Percentiles rank a stretch among this genome's conserved stretches.
These are phyloP conservation scores for Rhorus exstirpatorius DNA, from an alignment of 2,888 invertebrate species.

Conservation along the genomic window DNA sequence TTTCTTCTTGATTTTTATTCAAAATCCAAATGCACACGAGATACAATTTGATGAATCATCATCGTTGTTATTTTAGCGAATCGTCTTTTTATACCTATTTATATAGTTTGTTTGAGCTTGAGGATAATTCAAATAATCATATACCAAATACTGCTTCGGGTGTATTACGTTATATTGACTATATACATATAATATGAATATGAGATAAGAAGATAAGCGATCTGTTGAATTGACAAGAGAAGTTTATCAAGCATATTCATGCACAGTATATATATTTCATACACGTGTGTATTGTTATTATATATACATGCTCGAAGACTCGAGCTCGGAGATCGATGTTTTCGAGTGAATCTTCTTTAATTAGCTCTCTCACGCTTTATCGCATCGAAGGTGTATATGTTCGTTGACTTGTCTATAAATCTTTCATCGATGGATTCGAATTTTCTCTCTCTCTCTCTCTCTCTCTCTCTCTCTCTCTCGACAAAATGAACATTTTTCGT, in stretches of 20 bases:
- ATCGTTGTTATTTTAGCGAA: no score
- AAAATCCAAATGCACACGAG: neutral
- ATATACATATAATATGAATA: conserved; percentile 9
- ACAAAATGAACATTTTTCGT: no score
- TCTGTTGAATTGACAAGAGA: neutral
- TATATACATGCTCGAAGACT: no score
- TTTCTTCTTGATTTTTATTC: neutral
- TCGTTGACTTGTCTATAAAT: no score
- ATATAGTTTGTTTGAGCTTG: neutral
- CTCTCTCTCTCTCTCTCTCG: neutral
- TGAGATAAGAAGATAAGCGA: conserved; percentile 42
- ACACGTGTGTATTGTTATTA: no score
- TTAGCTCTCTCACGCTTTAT: no score
- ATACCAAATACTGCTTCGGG: neutral
- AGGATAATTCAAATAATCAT: neutral
- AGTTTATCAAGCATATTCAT: conserved; percentile 5
- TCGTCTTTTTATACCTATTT: no score
- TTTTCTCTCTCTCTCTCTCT: no score
- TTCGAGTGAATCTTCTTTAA: no score
- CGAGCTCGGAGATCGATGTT: conserved; percentile 12
- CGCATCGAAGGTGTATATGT: no score
- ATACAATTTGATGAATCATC: no score
- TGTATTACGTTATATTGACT: neutral
- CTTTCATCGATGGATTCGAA: no score
- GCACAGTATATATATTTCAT: neutral